Base-by-base conservation (phyloP, 2,888 invertebrate genomes). In the Clanis bilineata region DNA sequence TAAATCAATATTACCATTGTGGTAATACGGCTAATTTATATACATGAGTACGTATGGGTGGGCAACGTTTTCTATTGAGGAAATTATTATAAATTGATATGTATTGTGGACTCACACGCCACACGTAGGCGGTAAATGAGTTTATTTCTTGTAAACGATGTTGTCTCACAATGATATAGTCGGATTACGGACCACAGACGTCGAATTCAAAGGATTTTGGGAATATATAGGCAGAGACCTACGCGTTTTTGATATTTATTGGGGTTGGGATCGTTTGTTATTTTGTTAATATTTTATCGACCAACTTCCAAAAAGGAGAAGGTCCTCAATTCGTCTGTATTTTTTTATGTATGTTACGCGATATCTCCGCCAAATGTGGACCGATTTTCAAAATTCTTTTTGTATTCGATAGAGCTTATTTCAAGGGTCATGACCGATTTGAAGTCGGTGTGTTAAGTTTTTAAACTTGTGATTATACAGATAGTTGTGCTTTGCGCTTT, bases 21-120 rank as follows among this genome's bases (percentile, higher is more conserved):
- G 21, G 51, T 32, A 55, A 61, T 43, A 32, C 51, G 32, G 45
- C 56, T 43, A 41, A 62, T 61, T 63, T 62, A 64, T 68, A 70
- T 70, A 51, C 58, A 18, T 41, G 41, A 41, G 18, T 41, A 12
- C n/a, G 36, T 36, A 23, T 44, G 45, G 56, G 44, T 45, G 32
- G 41, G 36, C 43, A 44, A 56, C 18, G 18, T 72, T 64, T 68
- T 61, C 74, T 70, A 73, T 82, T 84, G 85, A 77, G 77, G 77
- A 76, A 82, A 85, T 84, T 82, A 85, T 85, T 79, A 78, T 81
- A 83, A 83, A 82, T 80, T 77, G 84, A 68, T 66, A 67, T 64
- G 62, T 68, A 65, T 62, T 62, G 56, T 56, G 15, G 38, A 28
- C 32, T 58, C 58, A 61, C 51, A 56, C 55, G 44, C 36, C 51